Evolutionary conservation across 2,888 invertebrate genomes (phyloP), one percentile per base, ranked within the genome.

Genomic region (Habrosyne pyritoides): DNA sequence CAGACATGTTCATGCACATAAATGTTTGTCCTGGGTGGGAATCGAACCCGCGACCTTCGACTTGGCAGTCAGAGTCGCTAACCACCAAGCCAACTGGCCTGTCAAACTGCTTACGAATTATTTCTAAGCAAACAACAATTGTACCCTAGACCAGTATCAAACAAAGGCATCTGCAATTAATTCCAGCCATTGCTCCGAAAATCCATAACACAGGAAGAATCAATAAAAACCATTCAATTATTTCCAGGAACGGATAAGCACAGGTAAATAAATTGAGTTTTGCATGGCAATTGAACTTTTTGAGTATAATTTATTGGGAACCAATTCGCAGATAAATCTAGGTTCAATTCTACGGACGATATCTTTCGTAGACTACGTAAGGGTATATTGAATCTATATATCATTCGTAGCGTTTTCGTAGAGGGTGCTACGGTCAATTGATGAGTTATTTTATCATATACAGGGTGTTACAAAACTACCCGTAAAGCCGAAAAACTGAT

Each of bases 251-350:
- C 42, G 18, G 18, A 33, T 18, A 42, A 42, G 42, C 42, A 18
- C 50, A 28, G 50, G 50, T 28, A 50, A 28, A 49, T 50, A 50
- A 28, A 50, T 50, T 50, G 50, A 21, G 21, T 30, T 49, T 49
- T 49, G 28, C 28, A 18, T 18, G 18, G 18, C 49, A 49, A 28
- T 50, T 18, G 10, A 50, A 30, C 28, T 50, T 28, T 28, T 48
- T 10, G 22, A 18, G 47, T 3, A 48, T 48, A 28, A 28, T 28
- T 21, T 50, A 50, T 50, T 28, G 14, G 10, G 24, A 14, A 24
- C 28, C 21, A 3, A 21, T 24, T 21, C 30, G 10, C 10, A 30
- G 50, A 50, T 50, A 50, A 50, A 50, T 50, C 22, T 50, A 50
- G 28, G 50, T 18, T 50, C 28, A 50, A 50, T 21, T 50, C 42